A percentile compares a stretch with the other conserved stretches of the same genome.
Conservation (phyloP, 2,113 vertebrate species). For the Mustelus asterias region DNA sequence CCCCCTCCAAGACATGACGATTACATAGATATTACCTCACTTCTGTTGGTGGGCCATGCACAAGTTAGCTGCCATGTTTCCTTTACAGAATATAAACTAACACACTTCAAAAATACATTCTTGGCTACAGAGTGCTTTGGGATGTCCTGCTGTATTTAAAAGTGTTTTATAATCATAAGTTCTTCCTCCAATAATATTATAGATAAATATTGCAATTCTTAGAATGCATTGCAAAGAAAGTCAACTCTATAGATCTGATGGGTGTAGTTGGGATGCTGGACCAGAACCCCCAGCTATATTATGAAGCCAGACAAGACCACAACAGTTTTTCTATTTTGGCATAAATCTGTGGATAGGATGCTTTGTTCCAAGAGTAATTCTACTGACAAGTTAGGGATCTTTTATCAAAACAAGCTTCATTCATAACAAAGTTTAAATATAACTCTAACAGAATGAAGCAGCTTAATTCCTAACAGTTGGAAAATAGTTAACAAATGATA, state of each 20-base stretch:
- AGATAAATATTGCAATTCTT: background rate
- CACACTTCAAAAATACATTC: background rate
- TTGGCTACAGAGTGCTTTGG: background rate
- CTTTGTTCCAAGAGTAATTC: no score
- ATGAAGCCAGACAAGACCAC: no score
- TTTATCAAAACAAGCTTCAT: no score
- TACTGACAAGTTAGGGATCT: no score
- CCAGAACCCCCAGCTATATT: no score
- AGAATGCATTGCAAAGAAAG: background rate
- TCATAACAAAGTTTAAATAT: no score
- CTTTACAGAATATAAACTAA: background rate
- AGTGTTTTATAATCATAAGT: background rate
- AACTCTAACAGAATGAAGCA: no score
- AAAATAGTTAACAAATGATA: no score
- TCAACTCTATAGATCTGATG: background rate
- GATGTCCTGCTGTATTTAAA: background rate
- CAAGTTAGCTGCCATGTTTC: background rate
- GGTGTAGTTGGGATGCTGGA: no score
- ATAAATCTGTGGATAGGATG: no score
- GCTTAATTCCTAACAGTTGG: no score
- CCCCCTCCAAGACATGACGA: background rate
- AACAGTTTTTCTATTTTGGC: no score
- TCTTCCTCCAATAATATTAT: background rate
- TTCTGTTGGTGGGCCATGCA: background rate
- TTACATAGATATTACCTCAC: background rate